Conservation (phyloP, 1,140 invertebrate genomes). For the Augochlora pura region DNA sequence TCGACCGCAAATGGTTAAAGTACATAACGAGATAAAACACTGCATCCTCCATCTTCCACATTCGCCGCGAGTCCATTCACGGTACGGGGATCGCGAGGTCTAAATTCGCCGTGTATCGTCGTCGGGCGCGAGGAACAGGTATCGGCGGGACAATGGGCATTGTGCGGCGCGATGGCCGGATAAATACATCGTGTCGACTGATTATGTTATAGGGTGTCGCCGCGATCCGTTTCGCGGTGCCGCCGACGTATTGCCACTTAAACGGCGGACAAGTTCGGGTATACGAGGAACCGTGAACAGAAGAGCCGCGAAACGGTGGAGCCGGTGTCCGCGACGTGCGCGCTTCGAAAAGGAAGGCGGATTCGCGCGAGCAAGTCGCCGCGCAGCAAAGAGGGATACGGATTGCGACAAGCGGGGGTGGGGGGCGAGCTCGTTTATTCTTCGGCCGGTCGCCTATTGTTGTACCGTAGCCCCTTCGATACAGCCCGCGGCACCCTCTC, state of each 20-base stretch:
- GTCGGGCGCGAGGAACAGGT: conserved; percentile 54
- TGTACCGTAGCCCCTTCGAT: conserved; percentile 35
- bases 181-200: conserved; percentile 68
- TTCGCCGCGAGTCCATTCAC: too few relatives aligned
- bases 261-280: conserved; percentile 56
- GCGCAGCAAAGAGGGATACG: too few relatives aligned
- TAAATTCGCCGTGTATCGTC: conserved; percentile 36
- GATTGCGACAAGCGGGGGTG: too few relatives aligned
- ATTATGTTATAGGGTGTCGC: conserved; percentile 69
- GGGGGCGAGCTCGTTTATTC: conserved; percentile 66
- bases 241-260: conserved; percentile 63
- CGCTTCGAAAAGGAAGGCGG: too few relatives aligned
- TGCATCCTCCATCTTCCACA: too few relatives aligned
- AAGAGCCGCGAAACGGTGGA: too few relatives aligned
- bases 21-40: too few relatives aligned
- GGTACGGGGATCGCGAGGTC: too few relatives aligned
- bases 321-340: too few relatives aligned
- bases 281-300: too few relatives aligned
- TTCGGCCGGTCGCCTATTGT: conserved; percentile 47
- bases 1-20: too few relatives aligned
- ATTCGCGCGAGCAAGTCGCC: too few relatives aligned
- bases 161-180: conserved; percentile 59
- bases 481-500: neutral
- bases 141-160: conserved; percentile 66
- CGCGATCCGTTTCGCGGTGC: conserved; percentile 11